Conservation (phyloP, 2,888 invertebrate species). For the Nesidiocoris tenuis region DNA sequence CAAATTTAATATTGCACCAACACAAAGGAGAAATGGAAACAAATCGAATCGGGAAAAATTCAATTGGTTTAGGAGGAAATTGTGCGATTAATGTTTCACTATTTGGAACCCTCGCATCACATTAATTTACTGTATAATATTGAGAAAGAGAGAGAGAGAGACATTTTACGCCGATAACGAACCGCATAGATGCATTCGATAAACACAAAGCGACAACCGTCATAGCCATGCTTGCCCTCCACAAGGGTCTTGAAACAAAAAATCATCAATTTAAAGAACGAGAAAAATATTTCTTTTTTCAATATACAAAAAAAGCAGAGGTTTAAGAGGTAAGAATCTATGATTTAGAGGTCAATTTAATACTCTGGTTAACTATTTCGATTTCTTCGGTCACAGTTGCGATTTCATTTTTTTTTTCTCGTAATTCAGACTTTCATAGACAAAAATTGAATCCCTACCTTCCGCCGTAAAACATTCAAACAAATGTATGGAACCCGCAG, state of each 20-base stretch:
- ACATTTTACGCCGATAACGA: too few relatives aligned
- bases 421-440: constrained; percentile 34
- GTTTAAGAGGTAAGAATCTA: too few relatives aligned
- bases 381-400: background rate
- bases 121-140: background rate
- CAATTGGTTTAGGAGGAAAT: constrained; percentile 8
- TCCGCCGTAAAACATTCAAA: constrained; percentile 17
- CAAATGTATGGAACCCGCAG: constrained; percentile 26
- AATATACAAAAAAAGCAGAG: background rate
- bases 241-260: background rate
- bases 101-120: constrained; percentile 31
- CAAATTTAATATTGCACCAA: constrained; percentile 34
- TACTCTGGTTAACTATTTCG: background rate
- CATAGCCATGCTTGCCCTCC: background rate
- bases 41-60: too few relatives aligned
- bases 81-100: constrained; percentile 29
- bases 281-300: background rate
- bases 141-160: too few relatives aligned
- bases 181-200: too few relatives aligned
- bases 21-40: too few relatives aligned
- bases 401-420: constrained; percentile 1
- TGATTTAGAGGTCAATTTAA: background rate
- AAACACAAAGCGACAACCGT: too few relatives aligned
- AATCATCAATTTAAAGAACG: background rate
- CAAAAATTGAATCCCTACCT: constrained; percentile 16